Conservation (phyloP, 2,888 invertebrate genomes). For the Lithophane leautieri region DNA sequence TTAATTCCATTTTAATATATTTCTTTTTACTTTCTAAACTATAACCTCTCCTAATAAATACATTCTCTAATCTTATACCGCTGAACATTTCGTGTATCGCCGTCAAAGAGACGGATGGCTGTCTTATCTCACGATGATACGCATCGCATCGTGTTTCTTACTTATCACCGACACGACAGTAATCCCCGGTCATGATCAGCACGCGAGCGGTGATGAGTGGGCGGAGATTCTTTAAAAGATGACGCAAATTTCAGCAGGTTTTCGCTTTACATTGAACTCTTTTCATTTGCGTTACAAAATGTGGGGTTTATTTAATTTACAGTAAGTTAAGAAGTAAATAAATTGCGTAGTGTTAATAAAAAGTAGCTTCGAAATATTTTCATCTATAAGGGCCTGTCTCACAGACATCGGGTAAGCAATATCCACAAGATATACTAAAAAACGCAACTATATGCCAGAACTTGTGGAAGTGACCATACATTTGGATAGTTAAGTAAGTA, state of each 20-base stretch:
- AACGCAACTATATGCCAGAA: neutral
- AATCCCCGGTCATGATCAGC: conserved; percentile 40
- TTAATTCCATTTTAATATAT: neutral
- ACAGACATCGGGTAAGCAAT: neutral
- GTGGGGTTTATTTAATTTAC: neutral
- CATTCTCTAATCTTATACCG: neutral
- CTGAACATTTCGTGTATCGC: conserved; percentile 24
- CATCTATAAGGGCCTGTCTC: neutral
- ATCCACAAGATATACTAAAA: neutral
- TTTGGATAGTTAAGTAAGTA: neutral
- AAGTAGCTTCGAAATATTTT: neutral
- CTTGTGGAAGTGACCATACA: neutral
- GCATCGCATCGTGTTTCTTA: conserved; percentile 59
- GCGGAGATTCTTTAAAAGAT: conserved; percentile 19
- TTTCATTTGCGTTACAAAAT: neutral
- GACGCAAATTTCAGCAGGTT: neutral
- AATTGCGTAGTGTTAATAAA: neutral
- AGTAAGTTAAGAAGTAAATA: neutral
- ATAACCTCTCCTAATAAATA: neutral
- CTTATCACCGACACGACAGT: conserved; percentile 51
- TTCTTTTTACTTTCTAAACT: neutral
- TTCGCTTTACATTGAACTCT: neutral
- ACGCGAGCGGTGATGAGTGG: conserved; percentile 55
- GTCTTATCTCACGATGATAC: conserved; percentile 37
- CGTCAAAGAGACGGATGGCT: conserved; percentile 49